phyloP scores from a whole-genome alignment of 2,888 invertebrate genomes.

The Dromius quadrimaculatus region DNA sequence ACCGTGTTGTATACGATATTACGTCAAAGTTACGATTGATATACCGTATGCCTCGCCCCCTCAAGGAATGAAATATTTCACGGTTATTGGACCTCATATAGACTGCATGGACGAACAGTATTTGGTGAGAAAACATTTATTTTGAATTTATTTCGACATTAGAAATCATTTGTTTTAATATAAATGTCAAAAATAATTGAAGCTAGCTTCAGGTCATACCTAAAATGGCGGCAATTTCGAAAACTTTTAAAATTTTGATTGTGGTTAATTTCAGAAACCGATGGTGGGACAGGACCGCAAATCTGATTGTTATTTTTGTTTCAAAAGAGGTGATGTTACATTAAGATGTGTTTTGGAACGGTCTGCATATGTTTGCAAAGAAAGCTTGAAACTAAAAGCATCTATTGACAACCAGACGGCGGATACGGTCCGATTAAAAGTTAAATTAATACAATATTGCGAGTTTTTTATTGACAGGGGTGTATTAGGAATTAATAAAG shows the following conservation, averaged over 20 bases:
- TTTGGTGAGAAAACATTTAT: slow-evolving; percentile 73
- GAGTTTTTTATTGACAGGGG: slow-evolving; percentile 83
- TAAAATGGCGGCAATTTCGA: too few species aligned
- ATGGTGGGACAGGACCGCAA: slow-evolving; percentile 74
- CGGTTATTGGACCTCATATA: slow-evolving; percentile 81
- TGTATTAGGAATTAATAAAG: slow-evolving; percentile 79
- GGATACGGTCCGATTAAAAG: slow-evolving; percentile 70
- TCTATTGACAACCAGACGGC: slow-evolving; percentile 79
- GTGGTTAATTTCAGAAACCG: slow-evolving; percentile 75
- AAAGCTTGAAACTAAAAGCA: slow-evolving; percentile 76
- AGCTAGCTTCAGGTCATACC: too few species aligned
- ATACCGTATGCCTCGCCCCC: slow-evolving; percentile 84
- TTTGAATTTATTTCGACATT: too few species aligned
- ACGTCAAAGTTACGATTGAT: slow-evolving; percentile 79
- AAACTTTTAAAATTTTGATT: too few species aligned
- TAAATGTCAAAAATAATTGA: too few species aligned
- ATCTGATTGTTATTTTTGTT: slow-evolving; percentile 79
- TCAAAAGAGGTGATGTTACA: slow-evolving; percentile 74
- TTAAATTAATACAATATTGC: slow-evolving; percentile 74
- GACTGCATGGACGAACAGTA: slow-evolving; percentile 86
- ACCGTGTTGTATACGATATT: slow-evolving; percentile 79
- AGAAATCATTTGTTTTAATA: too few species aligned
- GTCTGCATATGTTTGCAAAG: slow-evolving; percentile 81
- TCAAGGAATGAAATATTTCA: slow-evolving; percentile 84
- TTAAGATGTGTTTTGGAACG: slow-evolving; percentile 77